phyloP scores from a whole-genome alignment of 1,140 invertebrate genomes.

The Atta colombica region DNA sequence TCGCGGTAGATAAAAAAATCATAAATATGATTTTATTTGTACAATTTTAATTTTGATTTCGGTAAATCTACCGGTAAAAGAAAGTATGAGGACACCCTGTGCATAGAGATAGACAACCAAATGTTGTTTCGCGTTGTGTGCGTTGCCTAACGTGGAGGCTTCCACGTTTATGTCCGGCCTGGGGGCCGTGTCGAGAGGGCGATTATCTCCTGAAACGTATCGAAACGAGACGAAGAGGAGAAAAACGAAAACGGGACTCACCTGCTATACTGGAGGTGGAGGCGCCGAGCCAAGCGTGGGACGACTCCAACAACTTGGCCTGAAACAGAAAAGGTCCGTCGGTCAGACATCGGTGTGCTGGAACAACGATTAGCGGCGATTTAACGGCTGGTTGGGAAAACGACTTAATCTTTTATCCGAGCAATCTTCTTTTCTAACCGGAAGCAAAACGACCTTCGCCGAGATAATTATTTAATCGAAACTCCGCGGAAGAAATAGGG shows the following conservation, averaged over 20 bases:
- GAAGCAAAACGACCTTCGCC: conserved; percentile 30
- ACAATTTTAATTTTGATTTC: neutral
- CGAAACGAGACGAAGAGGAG: conserved; percentile 46
- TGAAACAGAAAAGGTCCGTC: conserved; percentile 87
- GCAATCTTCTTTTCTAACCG: conserved; percentile 41
- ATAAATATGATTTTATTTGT: neutral
- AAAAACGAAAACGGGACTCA: conserved; percentile 87
- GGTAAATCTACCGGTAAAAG: neutral
- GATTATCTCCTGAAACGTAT: conserved; percentile 69
- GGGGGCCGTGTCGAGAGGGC: conserved; percentile 50
- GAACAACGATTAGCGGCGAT: conserved; percentile 51
- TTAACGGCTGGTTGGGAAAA: conserved; percentile 48
- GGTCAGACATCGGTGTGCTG: conserved; percentile 55
- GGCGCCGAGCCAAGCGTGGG: conserved; percentile 95
- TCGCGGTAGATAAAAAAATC: neutral
- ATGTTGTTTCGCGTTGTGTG: neutral
- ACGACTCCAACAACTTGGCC: conserved; percentile 96
- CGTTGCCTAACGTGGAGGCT: conserved; percentile 48
- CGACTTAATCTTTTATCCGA: conserved; percentile 55
- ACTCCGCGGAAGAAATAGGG: neutral
- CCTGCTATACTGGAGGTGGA: conserved; percentile 95
- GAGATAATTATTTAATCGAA: conserved; percentile 45
- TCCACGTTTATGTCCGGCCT: conserved; percentile 45
- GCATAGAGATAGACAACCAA: conserved; percentile 18
- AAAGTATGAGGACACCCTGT: conserved; percentile 36